phyloP scores from a whole-genome alignment of 2,888 invertebrate species.

The Ectropis crepuscularia region DNA sequence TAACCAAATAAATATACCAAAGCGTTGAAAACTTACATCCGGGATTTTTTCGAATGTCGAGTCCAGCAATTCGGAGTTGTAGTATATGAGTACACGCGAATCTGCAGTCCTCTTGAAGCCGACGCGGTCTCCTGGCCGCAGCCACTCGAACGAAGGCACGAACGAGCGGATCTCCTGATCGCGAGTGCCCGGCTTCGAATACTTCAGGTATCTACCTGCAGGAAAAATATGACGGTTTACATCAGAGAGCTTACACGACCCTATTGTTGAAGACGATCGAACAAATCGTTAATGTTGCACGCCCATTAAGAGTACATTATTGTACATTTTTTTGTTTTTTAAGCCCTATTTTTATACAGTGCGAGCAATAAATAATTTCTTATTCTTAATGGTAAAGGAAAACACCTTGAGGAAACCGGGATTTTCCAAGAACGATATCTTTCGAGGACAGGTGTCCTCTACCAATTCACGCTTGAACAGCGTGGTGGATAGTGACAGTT shows the following conservation, averaged over 20 bases:
- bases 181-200: slow-evolving; percentile 54
- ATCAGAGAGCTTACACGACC: background rate
- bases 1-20: background rate
- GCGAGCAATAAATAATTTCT: too few species aligned
- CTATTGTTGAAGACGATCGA: too few species aligned
- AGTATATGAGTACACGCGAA: slow-evolving; percentile 88
- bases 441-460: too few species aligned
- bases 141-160: slow-evolving; percentile 89
- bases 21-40: slow-evolving; percentile 82
- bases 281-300: too few species aligned
- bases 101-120: slow-evolving; percentile 90
- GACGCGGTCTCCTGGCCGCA: slow-evolving; percentile 91
- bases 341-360: too few species aligned
- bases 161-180: slow-evolving; percentile 59
- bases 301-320: too few species aligned
- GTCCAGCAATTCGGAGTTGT: slow-evolving; percentile 93
- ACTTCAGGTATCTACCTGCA: slow-evolving; percentile 71
- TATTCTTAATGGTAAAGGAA: too few species aligned
- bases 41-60: slow-evolving; percentile 91
- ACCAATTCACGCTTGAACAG: too few species aligned
- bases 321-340: too few species aligned
- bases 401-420: too few species aligned
- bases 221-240: slow-evolving; percentile 26
- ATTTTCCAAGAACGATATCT: too few species aligned
- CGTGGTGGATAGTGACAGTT: too few species aligned